Evolutionary conservation across 2,888 invertebrate genomes (phyloP).

Genomic region (Pasiphila rectangulata): DNA sequence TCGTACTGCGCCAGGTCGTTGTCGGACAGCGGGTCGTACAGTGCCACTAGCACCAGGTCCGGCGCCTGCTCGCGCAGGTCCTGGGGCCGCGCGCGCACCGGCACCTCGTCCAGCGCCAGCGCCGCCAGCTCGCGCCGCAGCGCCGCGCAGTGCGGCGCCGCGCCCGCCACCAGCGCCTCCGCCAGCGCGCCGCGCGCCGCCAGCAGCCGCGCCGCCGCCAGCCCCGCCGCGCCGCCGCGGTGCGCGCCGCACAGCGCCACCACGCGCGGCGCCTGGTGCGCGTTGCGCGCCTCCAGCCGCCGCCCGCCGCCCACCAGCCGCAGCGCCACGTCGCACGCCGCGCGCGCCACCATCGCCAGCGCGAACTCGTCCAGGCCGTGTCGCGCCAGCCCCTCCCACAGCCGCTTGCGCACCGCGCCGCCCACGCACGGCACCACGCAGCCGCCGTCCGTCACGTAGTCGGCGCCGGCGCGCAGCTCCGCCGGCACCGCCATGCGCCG

Average conservation of each 20-base stretch:
- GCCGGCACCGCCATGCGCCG: constrained; percentile 85
- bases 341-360: constrained; percentile 90
- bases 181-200: constrained; percentile 90
- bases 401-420: constrained; percentile 82
- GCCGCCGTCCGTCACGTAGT: constrained; percentile 90
- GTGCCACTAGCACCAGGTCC: constrained; percentile 57
- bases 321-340: constrained; percentile 90
- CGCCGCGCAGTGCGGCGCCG: constrained; percentile 52
- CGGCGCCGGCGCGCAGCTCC: constrained; percentile 74
- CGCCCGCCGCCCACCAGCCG: constrained; percentile 90
- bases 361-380: constrained; percentile 80
- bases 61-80: constrained; percentile 28
- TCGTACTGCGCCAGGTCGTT: constrained; percentile 55
- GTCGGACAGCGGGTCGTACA: constrained; percentile 45
- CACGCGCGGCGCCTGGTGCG: constrained; percentile 92
- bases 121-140: constrained; percentile 32
- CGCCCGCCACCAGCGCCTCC: constrained; percentile 80
- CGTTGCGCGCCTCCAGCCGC: constrained; percentile 90
- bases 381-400: constrained; percentile 84
- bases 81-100: too few relatives aligned
- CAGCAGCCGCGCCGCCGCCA: constrained; percentile 89
- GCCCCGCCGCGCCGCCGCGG: constrained; percentile 78
- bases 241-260: constrained; percentile 87
- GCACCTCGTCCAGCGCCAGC: constrained; percentile 72
- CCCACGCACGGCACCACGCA: constrained; percentile 89